Base-by-base conservation (phyloP, 2,888 invertebrate genomes). In the Meiosimyza decipiens region DNA sequence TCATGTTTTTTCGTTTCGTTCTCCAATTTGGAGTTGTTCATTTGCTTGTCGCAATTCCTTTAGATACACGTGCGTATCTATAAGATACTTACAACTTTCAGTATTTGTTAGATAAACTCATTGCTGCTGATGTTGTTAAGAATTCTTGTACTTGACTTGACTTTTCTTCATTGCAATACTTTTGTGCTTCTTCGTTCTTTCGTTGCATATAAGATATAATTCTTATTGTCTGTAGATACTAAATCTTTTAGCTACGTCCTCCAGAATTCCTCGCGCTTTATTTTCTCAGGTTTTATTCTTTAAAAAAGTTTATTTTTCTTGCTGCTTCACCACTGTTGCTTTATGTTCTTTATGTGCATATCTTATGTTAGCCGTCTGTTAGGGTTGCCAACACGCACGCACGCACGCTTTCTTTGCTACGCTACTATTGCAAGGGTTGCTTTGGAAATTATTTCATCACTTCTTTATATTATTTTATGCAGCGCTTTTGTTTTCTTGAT, bases 1-100 rank as follows among this genome's bases (percentile, higher is more conserved):
- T n/a, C 47, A n/a, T 47, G 47, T 64, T 64, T 50, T 50, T 65
- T 49, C 49, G 54, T 64, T 55, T 66, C 33, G 54, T 49, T 49
- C 49, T 59, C 59, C 52, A 6, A 40, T 40, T 40, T 40, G 40
- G 40, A 40, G 69, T 54, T 62, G 70, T 54, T 70, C 70, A 63
- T 52, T 62, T 70, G 47, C 40, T 55, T 40, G 40, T 40, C 70
- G 59, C 65, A 66, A 65, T 71, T 65, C 65, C 52, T 65, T 59
- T 50, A 65, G 65, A 71, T 71, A 71, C 64, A 71, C 65, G 71
- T 71, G 71, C 71, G 65, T 71, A 60, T 71, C 65, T 65, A 71
- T 52, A 59, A 65, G 63, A 70, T 63, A 70, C 63, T 63, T 63
- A 40, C 40, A 9, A 70, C 62, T 70, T 70, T 70, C 62, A 70